Base-by-base conservation (phyloP, 2,888 invertebrate species). In the Prosopocoilus inquinatus region DNA sequence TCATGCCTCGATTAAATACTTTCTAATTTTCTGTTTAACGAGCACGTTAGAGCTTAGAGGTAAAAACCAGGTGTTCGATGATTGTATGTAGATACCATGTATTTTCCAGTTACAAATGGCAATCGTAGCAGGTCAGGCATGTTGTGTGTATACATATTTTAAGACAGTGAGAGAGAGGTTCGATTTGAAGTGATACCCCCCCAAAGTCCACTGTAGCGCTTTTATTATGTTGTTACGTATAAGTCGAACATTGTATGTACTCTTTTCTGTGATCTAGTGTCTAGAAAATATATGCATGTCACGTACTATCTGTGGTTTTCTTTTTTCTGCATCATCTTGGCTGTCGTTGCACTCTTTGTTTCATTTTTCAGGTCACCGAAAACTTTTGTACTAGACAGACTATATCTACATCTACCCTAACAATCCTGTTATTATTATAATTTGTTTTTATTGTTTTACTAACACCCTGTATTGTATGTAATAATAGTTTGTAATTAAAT, bases 341-440 rank as follows among this genome's bases (percentile, higher is more conserved):
- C 58, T 61, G 50, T 65, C 63, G 63, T 67, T 64, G 66, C 67
- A 67, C 67, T 77, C 78, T 72, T 79, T 75, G 80, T 77, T 81
- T 77, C 70, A 78, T 78, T 82, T 78, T 83, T 78, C 82, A 84
- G 83, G 83, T 79, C 83, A 83, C 79, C 82, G 82, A 77, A 81
- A 82, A 76, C 82, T 82, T 73, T 80, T 82, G 73, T 83, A 82
- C 80, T 83, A 82, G 80, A 48, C 44, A 36, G 47, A 50, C 39
- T 34, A 28, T 28, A 28, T 28, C 20, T 28, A 28, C 50, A 45
- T 45, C 38, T 43, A 41, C 8, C 39, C 46, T 45, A 39, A 51
- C 50, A 45, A 39, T 51, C 55, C 46, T 41, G 33, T 15, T 41
- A 11, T 41, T 41, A 20, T 41, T 12, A 11, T 38, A 38, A 38